phyloP scores from a whole-genome alignment of 2,113 vertebrate species.

The Heterotis niloticus region DNA sequence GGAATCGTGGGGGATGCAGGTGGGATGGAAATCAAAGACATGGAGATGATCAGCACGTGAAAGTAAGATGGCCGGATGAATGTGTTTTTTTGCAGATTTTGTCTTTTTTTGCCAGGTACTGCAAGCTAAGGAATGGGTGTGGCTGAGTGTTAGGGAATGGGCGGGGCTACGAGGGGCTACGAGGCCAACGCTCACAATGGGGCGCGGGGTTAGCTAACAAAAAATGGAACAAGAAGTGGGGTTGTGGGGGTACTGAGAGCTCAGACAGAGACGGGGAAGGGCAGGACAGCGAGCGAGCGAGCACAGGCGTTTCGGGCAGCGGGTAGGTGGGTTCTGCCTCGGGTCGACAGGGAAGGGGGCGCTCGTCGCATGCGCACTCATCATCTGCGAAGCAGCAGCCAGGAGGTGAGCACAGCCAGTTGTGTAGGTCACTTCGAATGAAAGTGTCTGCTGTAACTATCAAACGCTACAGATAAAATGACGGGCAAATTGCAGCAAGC shows the following conservation, averaged over 20 bases:
- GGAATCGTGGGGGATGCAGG: no score
- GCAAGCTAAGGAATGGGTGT: neutral
- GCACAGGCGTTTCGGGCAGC: no score
- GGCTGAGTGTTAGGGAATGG: constrained; percentile 13
- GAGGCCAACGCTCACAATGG: no score
- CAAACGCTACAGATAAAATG: no score
- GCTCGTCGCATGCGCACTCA: constrained; percentile 46
- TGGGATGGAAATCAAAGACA: neutral
- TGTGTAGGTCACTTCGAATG: constrained; percentile 40
- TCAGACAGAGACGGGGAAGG: constrained; percentile 25
- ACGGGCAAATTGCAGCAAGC: neutral
- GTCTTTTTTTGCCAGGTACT: neutral
- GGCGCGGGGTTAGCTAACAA: neutral
- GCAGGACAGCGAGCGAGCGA: constrained; percentile 36
- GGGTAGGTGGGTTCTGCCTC: constrained; percentile 57
- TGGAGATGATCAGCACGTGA: neutral
- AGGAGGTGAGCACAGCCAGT: constrained; percentile 35
- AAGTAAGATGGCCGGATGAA: constrained; percentile 8
- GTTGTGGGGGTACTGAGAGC: neutral
- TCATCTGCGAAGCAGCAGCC: constrained; percentile 66
- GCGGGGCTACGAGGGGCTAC: neutral
- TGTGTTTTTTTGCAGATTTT: neutral
- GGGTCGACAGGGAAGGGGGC: constrained; percentile 41
- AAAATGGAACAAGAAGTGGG: neutral
- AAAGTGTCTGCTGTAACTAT: constrained; percentile 30